Evolutionary conservation across 1,140 invertebrate species (phyloP), one percentile per base, ranked within the genome.

Genomic region (Teleogryllus occipitalis): DNA sequence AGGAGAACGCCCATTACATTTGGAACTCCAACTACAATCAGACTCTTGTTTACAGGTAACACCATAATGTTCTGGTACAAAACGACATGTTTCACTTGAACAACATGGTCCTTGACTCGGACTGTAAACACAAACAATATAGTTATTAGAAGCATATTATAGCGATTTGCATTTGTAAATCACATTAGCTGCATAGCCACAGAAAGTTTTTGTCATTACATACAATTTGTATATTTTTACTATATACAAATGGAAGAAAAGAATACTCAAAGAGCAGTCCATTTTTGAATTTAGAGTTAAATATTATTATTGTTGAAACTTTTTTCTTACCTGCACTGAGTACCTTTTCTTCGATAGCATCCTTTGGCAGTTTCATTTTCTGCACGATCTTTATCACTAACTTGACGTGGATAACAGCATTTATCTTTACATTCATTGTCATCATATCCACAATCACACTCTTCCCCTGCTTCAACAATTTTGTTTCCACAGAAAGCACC

Each of bases 401-500:
- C 86, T 83, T 93, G 87, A 21, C 95, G 88, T 7, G 97, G 97
- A 86, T 97, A 97, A 87, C 98, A 99, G 85, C 98, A 99, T 65
- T 90, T 91, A 83, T 99, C 96, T 80, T 90, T 91, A 87, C 98
- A 99, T 85, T 99, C 98, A 27, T 91, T 90, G 80, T 95, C 92
- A 84, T 97, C 95, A 85, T 98, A 99, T 39, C 98, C 98, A 86
- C 98, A 99, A 87, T 99, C 98, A 85, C 98, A 99, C 87, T 99
- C 95, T 87, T 99, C 98, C 15, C 95, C 97, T 48, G 93, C 93
- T 87, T 99, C 98, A 0, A 98, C 96, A 84, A 99, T 98, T 88
- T 98, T 98, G 86, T 99, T 99, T 18, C 98, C 98, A 88, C 98
- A 99, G 90, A 99, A 99, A 46, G 98, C 96, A 80, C 96, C 97